Conservation (phyloP, 1,140 invertebrate species). For the Saccostrea cuccullata region DNA sequence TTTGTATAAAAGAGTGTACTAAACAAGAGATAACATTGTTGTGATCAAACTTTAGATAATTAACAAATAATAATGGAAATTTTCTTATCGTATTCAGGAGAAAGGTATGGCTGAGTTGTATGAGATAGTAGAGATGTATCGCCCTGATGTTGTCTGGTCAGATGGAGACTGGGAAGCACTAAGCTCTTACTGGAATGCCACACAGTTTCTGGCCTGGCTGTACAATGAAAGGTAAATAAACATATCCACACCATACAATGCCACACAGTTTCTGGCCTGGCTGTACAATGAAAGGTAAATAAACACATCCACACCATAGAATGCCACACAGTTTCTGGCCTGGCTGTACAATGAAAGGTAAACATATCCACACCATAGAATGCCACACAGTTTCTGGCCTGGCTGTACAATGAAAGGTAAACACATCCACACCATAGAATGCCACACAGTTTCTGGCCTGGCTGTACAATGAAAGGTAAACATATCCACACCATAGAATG, state of each 20-base stretch:
- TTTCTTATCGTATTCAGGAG: constrained; percentile 56
- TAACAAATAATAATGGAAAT: background rate
- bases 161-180: constrained; percentile 84
- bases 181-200: constrained; percentile 85
- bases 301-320: background rate
- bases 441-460: too few species aligned
- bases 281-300: background rate
- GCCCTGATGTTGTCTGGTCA: constrained; percentile 95
- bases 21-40: too few species aligned
- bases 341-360: background rate
- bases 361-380: background rate
- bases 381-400: background rate
- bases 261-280: background rate
- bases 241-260: constrained; percentile 79
- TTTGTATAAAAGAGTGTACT: too few species aligned
- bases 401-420: background rate
- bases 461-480: background rate
- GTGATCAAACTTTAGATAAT: background rate
- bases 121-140: constrained; percentile 85
- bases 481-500: constrained; percentile 79
- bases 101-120: constrained; percentile 81
- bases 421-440: background rate
- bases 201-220: constrained; percentile 89
- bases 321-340: background rate
- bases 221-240: constrained; percentile 94